Percentiles rank a stretch among this genome's conserved stretches.
Conservation (phyloP, 2,797 vertebrate genomes). For the Ciconia nigra region DNA sequence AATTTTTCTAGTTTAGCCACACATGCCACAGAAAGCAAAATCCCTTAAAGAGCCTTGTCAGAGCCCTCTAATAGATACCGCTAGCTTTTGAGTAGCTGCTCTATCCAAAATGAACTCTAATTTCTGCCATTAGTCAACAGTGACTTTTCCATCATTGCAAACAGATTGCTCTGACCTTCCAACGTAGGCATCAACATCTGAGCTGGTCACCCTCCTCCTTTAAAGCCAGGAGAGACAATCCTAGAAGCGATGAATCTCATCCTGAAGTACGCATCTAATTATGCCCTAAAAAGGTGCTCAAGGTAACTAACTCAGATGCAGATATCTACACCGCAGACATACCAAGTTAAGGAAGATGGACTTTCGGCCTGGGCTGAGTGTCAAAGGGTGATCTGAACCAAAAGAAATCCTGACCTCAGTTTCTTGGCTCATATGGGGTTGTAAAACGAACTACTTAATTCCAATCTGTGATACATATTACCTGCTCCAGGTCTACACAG, state of each 20-base stretch:
- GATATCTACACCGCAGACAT: not conserved
- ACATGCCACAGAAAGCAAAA: not conserved
- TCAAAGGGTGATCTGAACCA: not conserved
- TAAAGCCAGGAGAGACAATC: not conserved
- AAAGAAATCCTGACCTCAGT: not conserved
- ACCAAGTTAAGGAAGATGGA: not conserved
- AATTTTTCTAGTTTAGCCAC: not conserved
- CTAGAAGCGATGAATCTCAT: not conserved
- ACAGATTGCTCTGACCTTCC: not conserved
- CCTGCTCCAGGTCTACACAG: not conserved
- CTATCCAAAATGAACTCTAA: not conserved
- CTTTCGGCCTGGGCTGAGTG: not conserved
- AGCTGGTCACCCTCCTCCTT: not conserved
- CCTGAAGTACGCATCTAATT: not conserved
- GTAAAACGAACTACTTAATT: not conserved
- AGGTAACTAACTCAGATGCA: not conserved
- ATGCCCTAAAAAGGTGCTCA: not conserved
- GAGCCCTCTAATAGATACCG: not conserved
- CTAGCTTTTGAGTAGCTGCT: not conserved
- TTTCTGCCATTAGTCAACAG: not conserved
- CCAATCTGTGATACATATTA: not conserved
- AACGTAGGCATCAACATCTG: not conserved
- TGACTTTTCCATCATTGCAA: not conserved
- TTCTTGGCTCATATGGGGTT: not conserved
- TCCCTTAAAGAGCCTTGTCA: not conserved